Percentiles rank a stretch among this genome's conserved stretches.
Evolutionary conservation across 2,797 vertebrate genomes (phyloP).

Genomic region (Lateolabrax maculatus): DNA sequence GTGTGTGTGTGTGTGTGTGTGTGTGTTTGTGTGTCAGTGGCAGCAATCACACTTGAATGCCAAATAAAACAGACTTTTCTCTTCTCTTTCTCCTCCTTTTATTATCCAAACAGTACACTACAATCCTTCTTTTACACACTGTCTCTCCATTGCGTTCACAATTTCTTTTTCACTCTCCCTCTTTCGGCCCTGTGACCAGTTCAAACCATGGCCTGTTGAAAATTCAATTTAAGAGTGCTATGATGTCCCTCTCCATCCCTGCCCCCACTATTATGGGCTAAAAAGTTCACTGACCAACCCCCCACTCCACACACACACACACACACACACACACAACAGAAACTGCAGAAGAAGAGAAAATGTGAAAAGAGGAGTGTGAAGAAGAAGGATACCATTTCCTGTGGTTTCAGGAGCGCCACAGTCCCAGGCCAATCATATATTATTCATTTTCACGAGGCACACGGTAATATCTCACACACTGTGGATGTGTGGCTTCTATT

Average conservation of each 20-base stretch:
- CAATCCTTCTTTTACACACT: slow-evolving; percentile 17
- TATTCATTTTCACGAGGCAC: slow-evolving; percentile 72
- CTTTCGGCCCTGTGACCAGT: slow-evolving; percentile 49
- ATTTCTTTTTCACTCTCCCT: slow-evolving; percentile 25
- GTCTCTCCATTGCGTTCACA: slow-evolving; percentile 18
- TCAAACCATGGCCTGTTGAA: slow-evolving; percentile 54
- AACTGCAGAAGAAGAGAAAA: slow-evolving; percentile 34
- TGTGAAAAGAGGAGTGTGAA: slow-evolving; percentile 42
- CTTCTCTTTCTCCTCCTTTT: slow-evolving; percentile 23
- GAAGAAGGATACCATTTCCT: slow-evolving; percentile 59
- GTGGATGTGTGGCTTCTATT: slow-evolving; percentile 55
- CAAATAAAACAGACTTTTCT: slow-evolving; percentile 57
- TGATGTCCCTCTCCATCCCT: slow-evolving; percentile 36
- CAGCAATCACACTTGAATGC: slow-evolving; percentile 55
- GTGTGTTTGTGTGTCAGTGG: slow-evolving; percentile 21
- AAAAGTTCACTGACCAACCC: slow-evolving; percentile 51
- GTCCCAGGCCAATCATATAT: slow-evolving; percentile 71
- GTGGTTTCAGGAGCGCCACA: slow-evolving; percentile 61
- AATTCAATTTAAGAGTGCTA: slow-evolving; percentile 63
- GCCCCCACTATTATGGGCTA: slow-evolving; percentile 48
- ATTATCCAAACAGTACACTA: slow-evolving; percentile 18
- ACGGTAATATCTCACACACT: slow-evolving; percentile 64
- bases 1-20: slow-evolving; percentile 16
- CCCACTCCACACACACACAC: slow-evolving; percentile 1
- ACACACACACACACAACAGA: slow-evolving; percentile 11